phyloP scores from a whole-genome alignment of 2,888 invertebrate species.

The Meandrusa payeni region DNA sequence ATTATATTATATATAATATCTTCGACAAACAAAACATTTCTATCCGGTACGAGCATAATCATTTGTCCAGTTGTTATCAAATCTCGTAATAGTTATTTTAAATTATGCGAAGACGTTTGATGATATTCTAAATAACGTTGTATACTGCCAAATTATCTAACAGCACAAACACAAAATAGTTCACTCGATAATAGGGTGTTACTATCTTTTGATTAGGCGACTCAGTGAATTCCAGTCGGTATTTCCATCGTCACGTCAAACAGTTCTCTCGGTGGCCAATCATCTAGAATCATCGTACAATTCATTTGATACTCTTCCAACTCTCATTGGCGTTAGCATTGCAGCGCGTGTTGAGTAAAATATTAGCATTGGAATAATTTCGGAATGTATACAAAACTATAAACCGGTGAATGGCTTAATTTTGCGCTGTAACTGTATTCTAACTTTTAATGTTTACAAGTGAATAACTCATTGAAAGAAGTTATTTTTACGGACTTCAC shows the following conservation, averaged over 20 bases:
- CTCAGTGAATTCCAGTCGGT: neutral
- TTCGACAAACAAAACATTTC: no score
- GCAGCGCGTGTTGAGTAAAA: neutral
- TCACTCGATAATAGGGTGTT: neutral
- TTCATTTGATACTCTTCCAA: neutral
- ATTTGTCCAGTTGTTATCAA: no score
- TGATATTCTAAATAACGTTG: neutral
- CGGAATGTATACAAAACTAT: neutral
- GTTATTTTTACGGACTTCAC: no score
- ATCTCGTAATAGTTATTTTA: no score
- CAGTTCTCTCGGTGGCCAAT: conserved; percentile 1
- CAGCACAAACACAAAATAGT: neutral
- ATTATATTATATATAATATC: no score
- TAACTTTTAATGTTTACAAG: no score
- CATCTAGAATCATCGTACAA: neutral
- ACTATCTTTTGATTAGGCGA: neutral
- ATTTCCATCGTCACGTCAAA: conserved; percentile 8
- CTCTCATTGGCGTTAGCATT: neutral
- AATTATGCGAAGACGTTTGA: conserved; percentile 4
- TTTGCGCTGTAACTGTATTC: no score
- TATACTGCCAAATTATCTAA: conserved; percentile 9
- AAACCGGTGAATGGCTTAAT: no score
- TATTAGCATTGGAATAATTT: neutral
- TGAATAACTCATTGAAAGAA: no score
- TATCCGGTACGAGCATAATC: no score